Evolutionary conservation across 2,888 invertebrate genomes (phyloP).

Genomic region (Graphium colonna): DNA sequence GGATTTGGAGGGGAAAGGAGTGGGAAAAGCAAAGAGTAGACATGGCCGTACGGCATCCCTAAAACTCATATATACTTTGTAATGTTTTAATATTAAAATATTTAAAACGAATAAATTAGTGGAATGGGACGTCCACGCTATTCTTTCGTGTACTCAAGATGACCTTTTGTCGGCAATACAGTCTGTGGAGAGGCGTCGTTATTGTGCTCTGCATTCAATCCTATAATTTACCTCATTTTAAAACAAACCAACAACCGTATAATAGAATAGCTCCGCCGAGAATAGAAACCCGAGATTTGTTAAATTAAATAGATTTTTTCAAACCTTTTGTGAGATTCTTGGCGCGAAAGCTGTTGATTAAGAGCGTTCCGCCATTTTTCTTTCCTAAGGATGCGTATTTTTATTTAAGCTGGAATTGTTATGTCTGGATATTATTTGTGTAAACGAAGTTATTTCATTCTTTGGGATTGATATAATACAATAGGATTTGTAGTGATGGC

Average conservation of each 20-base stretch:
- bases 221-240: constrained; percentile 59
- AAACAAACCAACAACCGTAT: constrained; percentile 41
- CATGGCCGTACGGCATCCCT: too few relatives aligned
- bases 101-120: too few relatives aligned
- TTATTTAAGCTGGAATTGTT: neutral
- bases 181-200: constrained; percentile 58
- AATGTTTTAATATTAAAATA: too few relatives aligned
- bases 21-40: too few relatives aligned
- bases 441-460: too few relatives aligned
- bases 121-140: too few relatives aligned
- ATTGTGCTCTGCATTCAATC: constrained; percentile 62
- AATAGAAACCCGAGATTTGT: constrained; percentile 27
- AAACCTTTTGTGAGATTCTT: constrained; percentile 11
- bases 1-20: too few relatives aligned
- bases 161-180: constrained; percentile 68
- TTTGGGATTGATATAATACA: too few relatives aligned
- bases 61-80: too few relatives aligned
- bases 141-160: constrained; percentile 51
- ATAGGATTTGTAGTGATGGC: too few relatives aligned
- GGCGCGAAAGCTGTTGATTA: constrained; percentile 2
- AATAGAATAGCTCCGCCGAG: constrained; percentile 28
- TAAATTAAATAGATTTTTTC: constrained; percentile 19
- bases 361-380: neutral
- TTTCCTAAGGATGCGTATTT: neutral
- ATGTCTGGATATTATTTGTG: neutral